These are phyloP conservation scores for Leptonema lineaticorne DNA, from an alignment of 1,140 invertebrate genomes.

Conservation along the genomic window DNA sequence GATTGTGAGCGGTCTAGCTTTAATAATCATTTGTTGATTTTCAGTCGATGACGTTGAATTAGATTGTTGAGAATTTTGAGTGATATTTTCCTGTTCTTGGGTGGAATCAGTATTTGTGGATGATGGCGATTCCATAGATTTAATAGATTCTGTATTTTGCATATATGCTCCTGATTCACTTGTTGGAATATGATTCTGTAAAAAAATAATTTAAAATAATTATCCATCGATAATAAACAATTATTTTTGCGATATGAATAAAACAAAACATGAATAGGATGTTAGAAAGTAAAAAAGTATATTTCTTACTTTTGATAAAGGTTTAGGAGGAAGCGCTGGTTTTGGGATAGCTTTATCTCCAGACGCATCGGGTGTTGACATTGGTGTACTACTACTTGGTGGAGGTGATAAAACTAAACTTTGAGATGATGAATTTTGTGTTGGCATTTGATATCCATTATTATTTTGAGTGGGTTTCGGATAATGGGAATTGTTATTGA, in stretches of 20 bases:
- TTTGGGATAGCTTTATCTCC: conserved; percentile 57
- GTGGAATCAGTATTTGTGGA: conserved; percentile 36
- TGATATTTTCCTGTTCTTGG: conserved; percentile 23
- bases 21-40: conserved; percentile 66
- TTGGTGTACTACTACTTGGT: conserved; percentile 59
- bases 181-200: neutral
- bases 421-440: conserved; percentile 51
- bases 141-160: conserved; percentile 9
- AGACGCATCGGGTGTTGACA: conserved; percentile 58
- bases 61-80: conserved; percentile 32
- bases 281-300: too few relatives aligned
- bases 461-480: conserved; percentile 42
- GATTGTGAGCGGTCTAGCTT: conserved; percentile 75
- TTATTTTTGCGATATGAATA: too few relatives aligned
- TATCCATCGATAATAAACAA: too few relatives aligned
- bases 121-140: conserved; percentile 20
- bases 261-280: too few relatives aligned
- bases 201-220: neutral
- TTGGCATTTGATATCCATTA: conserved; percentile 32
- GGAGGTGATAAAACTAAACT: conserved; percentile 58
- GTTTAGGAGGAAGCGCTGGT: conserved; percentile 75
- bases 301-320: conserved; percentile 55
- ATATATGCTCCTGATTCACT: neutral
- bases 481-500: conserved; percentile 51
- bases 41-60: conserved; percentile 32